A percentile compares a stretch with the other conserved stretches of the same genome.
Conservation (phyloP, 2,888 invertebrate species). For the Coremacera marginata region DNA sequence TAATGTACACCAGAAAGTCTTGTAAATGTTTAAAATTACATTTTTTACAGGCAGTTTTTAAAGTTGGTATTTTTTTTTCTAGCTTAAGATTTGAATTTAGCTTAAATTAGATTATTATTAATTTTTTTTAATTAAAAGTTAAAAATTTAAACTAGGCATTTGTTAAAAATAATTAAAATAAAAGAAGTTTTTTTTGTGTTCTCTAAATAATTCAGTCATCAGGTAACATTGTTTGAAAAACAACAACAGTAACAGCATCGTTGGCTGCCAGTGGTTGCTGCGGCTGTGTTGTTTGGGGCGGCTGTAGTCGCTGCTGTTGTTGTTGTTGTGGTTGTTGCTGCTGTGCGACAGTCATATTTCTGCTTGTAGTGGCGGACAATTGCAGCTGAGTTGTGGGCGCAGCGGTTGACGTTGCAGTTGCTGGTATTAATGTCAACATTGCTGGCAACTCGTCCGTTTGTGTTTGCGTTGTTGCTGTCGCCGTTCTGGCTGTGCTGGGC, state of each 20-base stretch:
- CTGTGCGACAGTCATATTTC: conserved; percentile 39
- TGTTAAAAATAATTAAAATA: conserved; percentile 1
- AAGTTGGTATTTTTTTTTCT: neutral
- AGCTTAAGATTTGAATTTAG: neutral
- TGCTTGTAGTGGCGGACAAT: conserved; percentile 40
- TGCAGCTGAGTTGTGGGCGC: conserved; percentile 44
- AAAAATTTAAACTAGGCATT: neutral
- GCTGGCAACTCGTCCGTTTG: conserved; percentile 64
- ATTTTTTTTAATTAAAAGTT: conserved; percentile 6
- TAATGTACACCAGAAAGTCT: neutral
- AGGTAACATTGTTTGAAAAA: conserved; percentile 71
- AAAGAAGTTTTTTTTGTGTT: conserved; percentile 43
- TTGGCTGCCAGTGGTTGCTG: conserved; percentile 53
- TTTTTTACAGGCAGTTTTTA: conserved; percentile 16
- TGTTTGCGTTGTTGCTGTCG: conserved; percentile 65
- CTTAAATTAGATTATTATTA: neutral
- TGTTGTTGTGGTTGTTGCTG: conserved; percentile 46
- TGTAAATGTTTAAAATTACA: neutral
- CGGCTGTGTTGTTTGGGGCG: conserved; percentile 35
- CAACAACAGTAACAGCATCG: conserved; percentile 70
- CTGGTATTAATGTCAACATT: conserved; percentile 42
- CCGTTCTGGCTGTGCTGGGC: conserved; percentile 47
- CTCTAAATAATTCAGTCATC: conserved; percentile 69
- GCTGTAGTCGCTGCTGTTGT: conserved; percentile 32
- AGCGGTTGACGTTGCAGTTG: conserved; percentile 31